Evolutionary conservation across 1,140 invertebrate species (phyloP), one percentile per base, ranked within the genome.

Genomic region (Araneus ventricosus): DNA sequence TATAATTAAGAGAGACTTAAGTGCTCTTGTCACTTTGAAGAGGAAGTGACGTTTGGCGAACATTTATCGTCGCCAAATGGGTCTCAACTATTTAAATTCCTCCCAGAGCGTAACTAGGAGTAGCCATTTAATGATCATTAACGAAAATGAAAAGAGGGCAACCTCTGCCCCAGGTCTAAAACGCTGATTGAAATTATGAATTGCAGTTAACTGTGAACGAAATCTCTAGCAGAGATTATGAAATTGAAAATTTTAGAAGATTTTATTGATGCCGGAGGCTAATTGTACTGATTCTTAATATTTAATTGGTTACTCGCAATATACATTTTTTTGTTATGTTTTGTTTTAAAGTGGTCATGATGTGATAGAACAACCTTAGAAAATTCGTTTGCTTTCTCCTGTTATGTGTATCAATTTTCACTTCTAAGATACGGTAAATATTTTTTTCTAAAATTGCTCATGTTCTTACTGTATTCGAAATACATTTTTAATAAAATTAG

Each of bases 1-100:
- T 80, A 67, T 90, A 90, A 90, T 90, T 90, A 90, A 90, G 88
- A 75, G 63, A 80, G 75, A 59, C 88, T 90, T 90, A 90, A 90
- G 88, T 90, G 88, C 88, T 70, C 88, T 90, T 90, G 88, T 90
- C 88, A 67, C 30, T 80, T 80, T 90, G 88, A 90, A 80, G 75
- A 39, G 88, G 52, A 90, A 80, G 52, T 90, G 88, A 90, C 61
- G 88, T 57, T 90, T 90, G 88, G 88, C 88, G 88, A 80, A 41
- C 45, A 79, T 80, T 80, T 90, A 90, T 80, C 70, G 75, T 79
- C 70, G 88, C 75, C 88, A 90, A 90, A 41, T 90, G 41, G 34
- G 30, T 30, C 30, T 80, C n/a, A 52, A 45, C 82, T 84, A 84
- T 84, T 84, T 30, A 84, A 84, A 45, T 41, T 57, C 82, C 82